Evolutionary conservation across 35 echinoderm and acorn worm species (phyloP), one percentile per base, ranked within the genome.

Genomic region (Stichopus chloronotus): DNA sequence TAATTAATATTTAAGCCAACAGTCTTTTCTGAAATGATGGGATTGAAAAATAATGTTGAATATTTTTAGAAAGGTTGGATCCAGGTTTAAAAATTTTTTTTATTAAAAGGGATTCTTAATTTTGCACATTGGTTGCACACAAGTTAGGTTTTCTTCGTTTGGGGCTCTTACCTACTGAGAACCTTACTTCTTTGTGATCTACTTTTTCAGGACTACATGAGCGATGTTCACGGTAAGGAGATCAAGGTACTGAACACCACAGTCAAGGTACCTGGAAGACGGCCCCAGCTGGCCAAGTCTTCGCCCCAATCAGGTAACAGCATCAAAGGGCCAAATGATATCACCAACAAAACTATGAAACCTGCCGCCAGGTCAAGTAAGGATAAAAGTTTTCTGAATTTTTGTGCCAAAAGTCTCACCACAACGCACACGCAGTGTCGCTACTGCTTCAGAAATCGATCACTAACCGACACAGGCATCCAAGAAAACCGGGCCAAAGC

Each of bases 161-260:
- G 30, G 30, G 30, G 1, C 30, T 43, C 3, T 43, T 0, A 43
- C 30, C 30, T 43, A 0, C 30, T 43, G 30, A 43, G 30, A 43
- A 43, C 3, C 1, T 43, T 43, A 43, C 30, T 43, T 43, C 30
- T 43, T 43, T 43, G 30, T 43, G 30, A 43, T 43, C 30, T 43
- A 43, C 8, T 57, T 65, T 86, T 87, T 1, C 83, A 99, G 97
- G 97, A 99, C 83, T 99, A 99, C 95, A 99, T 99, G 97, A 92
- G 94, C 53, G 95, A 99, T 88, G 91, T 94, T 53, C 95, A 99
- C 59, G 97, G 97, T 58, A 99, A 99, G 56, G 97, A 96, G 81
- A 95, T 99, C 58, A 56, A 92, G 52, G 80, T 99, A 55, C 59
- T 96, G 52, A 96, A 99, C 58, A 99, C 97, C 12, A 99, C 97